Conservation (phyloP, 2,797 vertebrate species). For the Cryptoblepharus egeriae region DNA sequence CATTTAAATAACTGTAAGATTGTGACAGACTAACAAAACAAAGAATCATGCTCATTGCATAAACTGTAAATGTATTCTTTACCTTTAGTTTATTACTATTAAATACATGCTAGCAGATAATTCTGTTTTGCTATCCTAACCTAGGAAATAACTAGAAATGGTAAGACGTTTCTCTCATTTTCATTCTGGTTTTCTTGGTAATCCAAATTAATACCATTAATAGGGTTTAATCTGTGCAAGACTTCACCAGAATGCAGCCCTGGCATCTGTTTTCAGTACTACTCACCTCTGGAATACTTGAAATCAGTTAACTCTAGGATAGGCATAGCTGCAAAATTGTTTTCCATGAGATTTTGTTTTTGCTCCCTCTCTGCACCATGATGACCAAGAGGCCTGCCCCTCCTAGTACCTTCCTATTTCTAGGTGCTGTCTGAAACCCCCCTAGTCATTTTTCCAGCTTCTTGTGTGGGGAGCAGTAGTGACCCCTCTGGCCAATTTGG, state of each 20-base stretch:
- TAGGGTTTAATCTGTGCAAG: neutral
- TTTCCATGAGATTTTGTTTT: too few relatives aligned
- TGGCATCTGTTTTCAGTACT: neutral
- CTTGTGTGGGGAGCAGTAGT: too few relatives aligned
- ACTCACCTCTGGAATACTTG: neutral
- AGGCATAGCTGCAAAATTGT: too few relatives aligned
- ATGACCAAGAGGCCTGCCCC: too few relatives aligned
- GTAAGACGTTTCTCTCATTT: too few relatives aligned
- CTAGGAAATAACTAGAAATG: neutral
- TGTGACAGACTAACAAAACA: constrained; percentile 12
- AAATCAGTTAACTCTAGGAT: too few relatives aligned
- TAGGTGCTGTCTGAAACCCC: too few relatives aligned
- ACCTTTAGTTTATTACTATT: constrained; percentile 29
- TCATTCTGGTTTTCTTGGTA: neutral
- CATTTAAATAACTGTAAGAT: constrained; percentile 15
- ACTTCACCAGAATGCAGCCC: neutral
- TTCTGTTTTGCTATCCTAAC: accelerated
- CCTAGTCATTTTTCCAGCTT: too few relatives aligned
- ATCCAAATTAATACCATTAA: neutral
- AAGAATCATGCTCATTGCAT: neutral
- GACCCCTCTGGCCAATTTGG: too few relatives aligned
- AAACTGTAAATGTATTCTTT: neutral
- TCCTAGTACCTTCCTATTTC: too few relatives aligned
- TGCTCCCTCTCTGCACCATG: too few relatives aligned
- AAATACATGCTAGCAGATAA: neutral